Conservation (phyloP, 2,888 invertebrate species). For the Ceramica pisi region DNA sequence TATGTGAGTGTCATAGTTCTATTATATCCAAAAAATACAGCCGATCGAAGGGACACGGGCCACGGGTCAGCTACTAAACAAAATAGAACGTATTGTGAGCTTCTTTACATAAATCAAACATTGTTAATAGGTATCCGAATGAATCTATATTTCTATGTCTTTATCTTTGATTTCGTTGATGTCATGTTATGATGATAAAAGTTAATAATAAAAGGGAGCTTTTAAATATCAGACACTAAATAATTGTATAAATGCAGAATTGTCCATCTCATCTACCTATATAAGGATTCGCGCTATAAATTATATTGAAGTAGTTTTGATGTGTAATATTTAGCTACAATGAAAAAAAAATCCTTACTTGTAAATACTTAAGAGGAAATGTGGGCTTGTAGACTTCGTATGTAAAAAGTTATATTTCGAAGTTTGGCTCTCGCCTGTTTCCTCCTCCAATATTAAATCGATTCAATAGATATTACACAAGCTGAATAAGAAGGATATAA, state of each 20-base stretch:
- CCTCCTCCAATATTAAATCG: no score
- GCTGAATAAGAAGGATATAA: no score
- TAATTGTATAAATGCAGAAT: neutral
- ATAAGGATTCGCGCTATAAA: neutral
- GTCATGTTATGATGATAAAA: neutral
- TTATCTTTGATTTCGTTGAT: neutral
- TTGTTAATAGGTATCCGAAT: neutral
- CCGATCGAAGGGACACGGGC: no score
- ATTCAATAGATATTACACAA: no score
- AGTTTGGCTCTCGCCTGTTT: no score
- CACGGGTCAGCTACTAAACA: no score
- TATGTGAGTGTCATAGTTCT: no score
- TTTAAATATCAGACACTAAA: neutral
- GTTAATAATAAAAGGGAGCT: neutral
- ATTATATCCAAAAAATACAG: no score
- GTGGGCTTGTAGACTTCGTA: no score
- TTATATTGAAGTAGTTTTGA: conserved; percentile 1
- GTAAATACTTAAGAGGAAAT: no score
- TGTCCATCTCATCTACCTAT: neutral
- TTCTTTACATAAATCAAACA: neutral
- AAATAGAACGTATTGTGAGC: neutral
- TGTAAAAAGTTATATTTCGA: no score
- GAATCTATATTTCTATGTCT: neutral
- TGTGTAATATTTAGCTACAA: conserved; percentile 7
- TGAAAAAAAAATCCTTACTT: conserved; percentile 9